These are phyloP conservation scores for Apodemus speciosus DNA, from an alignment of 2,113 vertebrate genomes.

Conservation along the genomic window DNA sequence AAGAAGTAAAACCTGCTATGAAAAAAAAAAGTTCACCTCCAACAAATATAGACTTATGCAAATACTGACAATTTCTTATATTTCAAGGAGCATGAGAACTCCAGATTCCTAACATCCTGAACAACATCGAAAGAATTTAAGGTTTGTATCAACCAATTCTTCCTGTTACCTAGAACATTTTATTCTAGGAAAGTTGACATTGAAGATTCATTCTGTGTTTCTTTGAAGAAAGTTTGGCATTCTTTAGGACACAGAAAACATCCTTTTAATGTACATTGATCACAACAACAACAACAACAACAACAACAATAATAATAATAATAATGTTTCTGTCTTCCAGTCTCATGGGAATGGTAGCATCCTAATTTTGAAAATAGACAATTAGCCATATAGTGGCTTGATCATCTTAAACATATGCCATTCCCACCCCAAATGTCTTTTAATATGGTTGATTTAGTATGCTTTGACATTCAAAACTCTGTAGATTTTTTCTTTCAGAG, in stretches of 20 bases:
- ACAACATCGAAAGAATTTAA: not conserved
- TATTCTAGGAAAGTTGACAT: not conserved
- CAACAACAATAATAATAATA: not conserved
- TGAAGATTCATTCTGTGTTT: not conserved
- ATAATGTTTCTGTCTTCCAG: not conserved
- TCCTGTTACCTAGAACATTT: not conserved
- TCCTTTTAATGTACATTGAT: not conserved
- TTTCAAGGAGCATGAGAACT: not conserved
- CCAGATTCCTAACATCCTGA: not conserved
- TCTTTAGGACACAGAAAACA: not conserved
- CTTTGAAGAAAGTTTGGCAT: not conserved
- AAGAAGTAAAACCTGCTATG: not conserved
- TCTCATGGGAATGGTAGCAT: not conserved
- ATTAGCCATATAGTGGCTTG: not conserved
- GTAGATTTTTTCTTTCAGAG: not conserved
- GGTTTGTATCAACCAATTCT: not conserved
- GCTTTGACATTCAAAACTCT: not conserved
- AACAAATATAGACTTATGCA: not conserved
- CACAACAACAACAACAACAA: not conserved
- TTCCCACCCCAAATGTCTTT: not conserved
- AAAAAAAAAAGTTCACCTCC: not conserved
- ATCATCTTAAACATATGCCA: not conserved
- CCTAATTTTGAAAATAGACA: not conserved
- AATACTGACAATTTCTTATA: not conserved
- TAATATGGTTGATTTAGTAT: not conserved